Percentiles rank a stretch among this genome's conserved stretches.
These are phyloP conservation scores for Cavia aperea DNA, from an alignment of 2,113 vertebrate species.

Conservation along the genomic window DNA sequence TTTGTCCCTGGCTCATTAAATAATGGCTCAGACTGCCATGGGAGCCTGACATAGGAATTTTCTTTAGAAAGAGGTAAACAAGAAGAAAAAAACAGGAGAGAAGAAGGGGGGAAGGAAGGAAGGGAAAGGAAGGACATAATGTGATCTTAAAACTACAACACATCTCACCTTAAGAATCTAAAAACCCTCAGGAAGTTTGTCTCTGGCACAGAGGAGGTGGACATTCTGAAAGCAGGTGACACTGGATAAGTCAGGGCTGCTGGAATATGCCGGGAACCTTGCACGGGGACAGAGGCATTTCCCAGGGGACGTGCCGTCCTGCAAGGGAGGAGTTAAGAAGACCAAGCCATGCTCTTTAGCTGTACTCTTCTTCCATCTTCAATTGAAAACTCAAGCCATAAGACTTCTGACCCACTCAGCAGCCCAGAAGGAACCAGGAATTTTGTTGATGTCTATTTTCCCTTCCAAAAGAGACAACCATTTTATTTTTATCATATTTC, in stretches of 20 bases:
- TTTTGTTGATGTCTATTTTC: constrained; percentile 1
- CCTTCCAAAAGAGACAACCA: constrained; percentile 29
- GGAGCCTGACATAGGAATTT: not conserved
- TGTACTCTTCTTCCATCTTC: constrained; percentile 7
- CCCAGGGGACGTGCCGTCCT: not conserved
- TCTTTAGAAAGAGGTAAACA: constrained; percentile 26
- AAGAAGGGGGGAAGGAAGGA: not conserved
- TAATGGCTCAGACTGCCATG: not conserved
- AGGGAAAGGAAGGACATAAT: not conserved
- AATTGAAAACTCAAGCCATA: constrained; percentile 1
- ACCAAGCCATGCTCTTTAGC: not conserved
- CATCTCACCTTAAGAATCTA: not conserved
- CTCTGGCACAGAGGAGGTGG: not conserved
- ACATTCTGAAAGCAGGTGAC: not conserved
- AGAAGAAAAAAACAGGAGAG: not conserved
- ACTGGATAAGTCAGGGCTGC: not conserved
- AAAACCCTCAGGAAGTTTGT: not conserved
- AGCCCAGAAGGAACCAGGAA: not conserved
- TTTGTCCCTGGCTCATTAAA: not conserved
- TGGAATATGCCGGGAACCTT: not conserved
- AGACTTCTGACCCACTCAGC: not conserved
- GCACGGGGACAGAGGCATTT: not conserved
- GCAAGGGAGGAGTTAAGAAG: not conserved
- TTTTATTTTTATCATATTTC: constrained; percentile 47
- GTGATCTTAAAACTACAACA: not conserved